Conservation (phyloP, 2,888 invertebrate species). For the Dryadula phaetusa region DNA sequence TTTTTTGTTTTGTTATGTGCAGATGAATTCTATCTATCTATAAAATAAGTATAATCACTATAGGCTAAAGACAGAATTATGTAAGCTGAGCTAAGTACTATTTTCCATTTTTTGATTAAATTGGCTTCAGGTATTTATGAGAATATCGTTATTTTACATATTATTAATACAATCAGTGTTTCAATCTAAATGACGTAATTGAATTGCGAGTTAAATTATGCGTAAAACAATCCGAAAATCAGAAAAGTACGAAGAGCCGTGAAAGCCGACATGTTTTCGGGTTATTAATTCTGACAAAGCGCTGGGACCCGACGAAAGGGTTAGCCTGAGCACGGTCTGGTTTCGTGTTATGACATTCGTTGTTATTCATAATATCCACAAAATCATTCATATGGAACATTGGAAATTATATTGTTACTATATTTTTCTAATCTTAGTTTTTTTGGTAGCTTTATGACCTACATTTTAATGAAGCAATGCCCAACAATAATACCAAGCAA, state of each 20-base stretch:
- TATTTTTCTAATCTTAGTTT: neutral
- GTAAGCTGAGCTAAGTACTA: no score
- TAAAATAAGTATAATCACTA: no score
- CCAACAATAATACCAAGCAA: slow-evolving; percentile 41
- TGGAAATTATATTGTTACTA: slow-evolving; percentile 38
- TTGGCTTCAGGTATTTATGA: neutral
- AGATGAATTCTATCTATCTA: no score
- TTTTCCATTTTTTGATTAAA: neutral
- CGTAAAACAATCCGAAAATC: slow-evolving; percentile 81
- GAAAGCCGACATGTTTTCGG: slow-evolving; percentile 69
- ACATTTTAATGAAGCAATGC: neutral
- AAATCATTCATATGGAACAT: slow-evolving; percentile 41
- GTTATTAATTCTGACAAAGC: slow-evolving; percentile 82
- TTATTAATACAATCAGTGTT: slow-evolving; percentile 37
- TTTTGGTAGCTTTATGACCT: neutral
- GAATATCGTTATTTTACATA: slow-evolving; percentile 5
- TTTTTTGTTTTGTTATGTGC: no score
- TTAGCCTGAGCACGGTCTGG: slow-evolving; percentile 64
- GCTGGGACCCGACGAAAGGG: slow-evolving; percentile 71
- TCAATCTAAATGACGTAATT: slow-evolving; percentile 77
- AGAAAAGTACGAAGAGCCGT: slow-evolving; percentile 69
- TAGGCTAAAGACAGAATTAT: no score
- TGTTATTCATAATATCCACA: slow-evolving; percentile 44
- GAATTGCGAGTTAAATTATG: slow-evolving; percentile 81
- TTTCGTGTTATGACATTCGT: slow-evolving; percentile 75